phyloP scores from a whole-genome alignment of 2,797 vertebrate genomes.

The Thripadectes ignobilis region DNA sequence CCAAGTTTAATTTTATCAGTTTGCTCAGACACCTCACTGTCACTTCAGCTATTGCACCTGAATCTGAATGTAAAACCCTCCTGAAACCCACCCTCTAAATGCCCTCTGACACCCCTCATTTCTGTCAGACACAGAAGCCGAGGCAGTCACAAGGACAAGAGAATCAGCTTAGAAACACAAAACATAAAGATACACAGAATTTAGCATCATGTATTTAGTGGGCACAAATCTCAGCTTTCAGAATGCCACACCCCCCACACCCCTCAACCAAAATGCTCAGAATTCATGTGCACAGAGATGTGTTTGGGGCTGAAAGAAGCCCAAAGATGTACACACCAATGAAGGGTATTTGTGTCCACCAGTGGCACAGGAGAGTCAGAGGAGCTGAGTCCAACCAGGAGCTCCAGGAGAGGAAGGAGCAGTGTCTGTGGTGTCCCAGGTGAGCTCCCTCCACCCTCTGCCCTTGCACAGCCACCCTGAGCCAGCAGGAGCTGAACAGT shows the following conservation, averaged over 20 bases:
- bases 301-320: background rate
- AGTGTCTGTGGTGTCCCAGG: background rate
- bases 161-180: background rate
- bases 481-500: background rate
- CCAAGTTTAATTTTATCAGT: background rate
- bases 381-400: background rate
- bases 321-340: accelerated
- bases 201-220: accelerated
- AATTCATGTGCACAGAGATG: background rate
- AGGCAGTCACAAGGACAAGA: background rate
- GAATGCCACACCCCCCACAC: background rate
- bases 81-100: background rate
- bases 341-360: background rate
- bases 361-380: background rate
- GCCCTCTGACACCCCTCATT: background rate
- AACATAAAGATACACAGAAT: background rate
- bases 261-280: background rate
- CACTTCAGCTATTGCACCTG: background rate
- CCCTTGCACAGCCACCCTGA: background rate
- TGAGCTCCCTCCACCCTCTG: background rate
- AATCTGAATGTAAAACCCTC: background rate
- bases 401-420: background rate
- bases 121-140: background rate
- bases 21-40: background rate
- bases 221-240: background rate